These are phyloP conservation scores for Tiliqua scincoides DNA, from an alignment of 2,113 vertebrate genomes.

Conservation along the genomic window DNA sequence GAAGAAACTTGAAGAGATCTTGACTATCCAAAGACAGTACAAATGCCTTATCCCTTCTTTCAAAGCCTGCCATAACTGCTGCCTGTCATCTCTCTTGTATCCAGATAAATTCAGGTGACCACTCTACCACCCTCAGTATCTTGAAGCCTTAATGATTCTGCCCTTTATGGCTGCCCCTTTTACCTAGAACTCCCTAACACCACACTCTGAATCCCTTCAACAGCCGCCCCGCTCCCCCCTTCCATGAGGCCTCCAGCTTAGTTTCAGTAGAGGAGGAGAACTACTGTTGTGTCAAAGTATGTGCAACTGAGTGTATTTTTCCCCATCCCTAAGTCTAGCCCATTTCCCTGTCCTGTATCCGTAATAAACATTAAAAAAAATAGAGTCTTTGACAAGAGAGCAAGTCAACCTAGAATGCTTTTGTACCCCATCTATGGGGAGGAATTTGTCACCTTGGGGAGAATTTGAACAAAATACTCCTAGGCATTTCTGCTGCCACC, in stretches of 20 bases:
- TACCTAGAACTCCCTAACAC: background rate
- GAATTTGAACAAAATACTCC: background rate
- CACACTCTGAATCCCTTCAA: background rate
- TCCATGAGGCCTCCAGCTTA: background rate
- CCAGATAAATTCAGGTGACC: too few species aligned
- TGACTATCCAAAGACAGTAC: background rate
- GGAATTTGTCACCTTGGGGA: background rate
- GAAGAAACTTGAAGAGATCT: background rate
- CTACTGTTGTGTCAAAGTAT: background rate
- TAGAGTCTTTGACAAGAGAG: background rate
- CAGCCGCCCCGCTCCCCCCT: background rate
- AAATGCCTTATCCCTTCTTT: background rate
- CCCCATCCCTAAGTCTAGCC: too few species aligned
- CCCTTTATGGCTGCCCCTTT: background rate
- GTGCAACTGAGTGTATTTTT: background rate
- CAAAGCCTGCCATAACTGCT: background rate
- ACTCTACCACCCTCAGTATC: background rate
- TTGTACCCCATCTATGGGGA: background rate
- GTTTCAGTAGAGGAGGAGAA: too few species aligned
- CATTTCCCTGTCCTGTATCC: too few species aligned
- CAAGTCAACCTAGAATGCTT: background rate
- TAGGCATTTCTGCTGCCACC: background rate
- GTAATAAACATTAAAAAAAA: too few species aligned
- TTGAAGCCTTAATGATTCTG: too few species aligned
- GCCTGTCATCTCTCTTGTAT: background rate